Conservation (phyloP, 2,797 vertebrate genomes). For the Crossoptilon crossoptilon region DNA sequence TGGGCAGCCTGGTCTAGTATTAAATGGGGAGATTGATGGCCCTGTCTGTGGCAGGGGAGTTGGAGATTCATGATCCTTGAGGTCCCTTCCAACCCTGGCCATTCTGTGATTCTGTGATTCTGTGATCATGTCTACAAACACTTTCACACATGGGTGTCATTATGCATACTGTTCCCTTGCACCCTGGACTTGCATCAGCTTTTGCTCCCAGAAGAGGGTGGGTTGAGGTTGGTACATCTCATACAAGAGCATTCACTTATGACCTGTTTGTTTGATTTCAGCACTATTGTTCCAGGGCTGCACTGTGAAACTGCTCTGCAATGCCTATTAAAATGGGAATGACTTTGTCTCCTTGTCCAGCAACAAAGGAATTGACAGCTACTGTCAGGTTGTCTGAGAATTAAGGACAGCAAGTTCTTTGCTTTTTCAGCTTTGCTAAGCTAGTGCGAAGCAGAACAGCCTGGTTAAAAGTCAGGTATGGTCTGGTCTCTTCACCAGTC, state of each 20-base stretch:
- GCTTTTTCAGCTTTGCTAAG: neutral
- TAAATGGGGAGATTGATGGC: too few relatives aligned
- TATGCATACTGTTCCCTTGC: neutral
- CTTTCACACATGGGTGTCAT: neutral
- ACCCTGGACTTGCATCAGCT: neutral
- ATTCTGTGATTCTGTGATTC: too few relatives aligned
- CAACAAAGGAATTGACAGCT: neutral
- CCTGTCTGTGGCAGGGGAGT: too few relatives aligned
- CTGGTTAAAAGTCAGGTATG: neutral
- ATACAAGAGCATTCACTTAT: neutral
- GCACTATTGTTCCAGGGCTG: neutral
- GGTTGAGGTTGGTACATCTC: neutral
- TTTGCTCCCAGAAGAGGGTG: neutral
- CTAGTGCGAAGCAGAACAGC: neutral
- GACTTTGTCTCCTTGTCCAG: neutral
- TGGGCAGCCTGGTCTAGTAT: too few relatives aligned
- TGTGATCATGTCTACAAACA: neutral
- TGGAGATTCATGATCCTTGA: too few relatives aligned
- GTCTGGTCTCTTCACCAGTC: neutral
- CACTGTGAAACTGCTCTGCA: neutral
- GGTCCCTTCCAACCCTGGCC: too few relatives aligned
- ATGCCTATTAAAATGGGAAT: neutral
- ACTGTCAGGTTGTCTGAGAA: neutral
- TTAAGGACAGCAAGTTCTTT: neutral
- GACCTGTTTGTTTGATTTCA: neutral